Percentiles rank a stretch among this genome's conserved stretches.
Evolutionary conservation across 2,113 vertebrate species (phyloP).

Genomic region (Azemiops feae): DNA sequence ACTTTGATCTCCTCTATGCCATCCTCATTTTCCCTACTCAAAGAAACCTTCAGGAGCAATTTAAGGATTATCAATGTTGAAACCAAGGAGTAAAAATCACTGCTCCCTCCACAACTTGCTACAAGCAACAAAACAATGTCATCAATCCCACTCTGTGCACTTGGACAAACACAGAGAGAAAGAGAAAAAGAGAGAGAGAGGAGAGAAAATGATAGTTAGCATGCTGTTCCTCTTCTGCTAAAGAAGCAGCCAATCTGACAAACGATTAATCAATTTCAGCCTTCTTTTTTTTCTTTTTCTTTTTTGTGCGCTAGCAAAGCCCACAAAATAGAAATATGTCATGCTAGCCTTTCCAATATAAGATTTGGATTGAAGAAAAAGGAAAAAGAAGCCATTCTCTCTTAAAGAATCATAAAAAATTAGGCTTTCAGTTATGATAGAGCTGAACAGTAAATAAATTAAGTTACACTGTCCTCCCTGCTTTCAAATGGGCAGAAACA

Average conservation of each 20-base stretch:
- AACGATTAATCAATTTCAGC: not conserved
- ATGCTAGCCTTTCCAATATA: not conserved
- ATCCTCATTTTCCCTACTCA: not conserved
- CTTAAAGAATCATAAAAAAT: not conserved
- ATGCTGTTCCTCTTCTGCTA: not conserved
- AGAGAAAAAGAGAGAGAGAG: accelerated
- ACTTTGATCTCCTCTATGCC: not conserved
- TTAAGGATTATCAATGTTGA: not conserved
- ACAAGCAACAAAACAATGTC: not conserved
- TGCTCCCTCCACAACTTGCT: not conserved
- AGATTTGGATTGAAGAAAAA: not conserved
- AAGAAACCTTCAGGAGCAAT: not conserved
- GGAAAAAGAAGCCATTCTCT: not conserved
- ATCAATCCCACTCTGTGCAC: not conserved
- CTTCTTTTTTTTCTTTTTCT: no score
- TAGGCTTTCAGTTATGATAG: not conserved
- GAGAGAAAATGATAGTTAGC: not conserved
- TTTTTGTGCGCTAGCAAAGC: no score
- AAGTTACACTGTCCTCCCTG: not conserved
- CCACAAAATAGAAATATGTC: not conserved
- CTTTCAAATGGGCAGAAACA: not conserved
- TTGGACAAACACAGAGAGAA: not conserved
- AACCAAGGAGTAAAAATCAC: not conserved
- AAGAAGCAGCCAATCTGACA: not conserved
- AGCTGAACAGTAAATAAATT: not conserved